These are phyloP conservation scores for Lamellibrachia satsuma DNA, from an alignment of 2,888 invertebrate species.

Conservation along the genomic window DNA sequence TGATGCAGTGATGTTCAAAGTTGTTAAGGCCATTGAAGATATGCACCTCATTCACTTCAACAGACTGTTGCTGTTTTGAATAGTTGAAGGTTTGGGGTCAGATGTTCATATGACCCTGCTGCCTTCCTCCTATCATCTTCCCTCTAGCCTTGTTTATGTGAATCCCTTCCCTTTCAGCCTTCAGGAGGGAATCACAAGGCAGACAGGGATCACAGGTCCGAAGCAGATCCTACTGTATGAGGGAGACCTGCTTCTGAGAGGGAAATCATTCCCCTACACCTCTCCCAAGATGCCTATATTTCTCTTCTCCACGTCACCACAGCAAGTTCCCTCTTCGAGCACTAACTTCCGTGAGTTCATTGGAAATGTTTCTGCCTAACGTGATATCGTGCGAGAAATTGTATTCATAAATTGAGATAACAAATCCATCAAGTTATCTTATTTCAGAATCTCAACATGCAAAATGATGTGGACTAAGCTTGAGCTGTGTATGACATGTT, in stretches of 20 bases:
- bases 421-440: not conserved
- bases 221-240: slow-evolving; percentile 85
- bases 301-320: slow-evolving; percentile 48
- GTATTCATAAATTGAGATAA: not conserved
- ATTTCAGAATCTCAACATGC: no score
- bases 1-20: not conserved
- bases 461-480: no score
- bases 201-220: slow-evolving; percentile 82
- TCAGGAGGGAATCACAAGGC: slow-evolving; percentile 83
- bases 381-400: not conserved
- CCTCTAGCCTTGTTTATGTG: not conserved
- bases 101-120: not conserved
- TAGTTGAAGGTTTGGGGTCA: not conserved
- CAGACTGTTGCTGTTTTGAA: not conserved
- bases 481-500: no score
- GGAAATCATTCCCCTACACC: slow-evolving; percentile 55
- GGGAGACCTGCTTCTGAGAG: slow-evolving; percentile 49
- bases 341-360: slow-evolving; percentile 3
- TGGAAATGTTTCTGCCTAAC: not conserved
- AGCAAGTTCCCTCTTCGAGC: not conserved
- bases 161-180: slow-evolving; percentile 70
- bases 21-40: not conserved
- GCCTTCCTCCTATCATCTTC: not conserved
- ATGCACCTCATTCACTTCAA: not conserved
- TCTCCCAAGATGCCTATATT: slow-evolving; percentile 57